Conservation (phyloP, 2,797 vertebrate genomes). For the Fundulus diaphanus region DNA sequence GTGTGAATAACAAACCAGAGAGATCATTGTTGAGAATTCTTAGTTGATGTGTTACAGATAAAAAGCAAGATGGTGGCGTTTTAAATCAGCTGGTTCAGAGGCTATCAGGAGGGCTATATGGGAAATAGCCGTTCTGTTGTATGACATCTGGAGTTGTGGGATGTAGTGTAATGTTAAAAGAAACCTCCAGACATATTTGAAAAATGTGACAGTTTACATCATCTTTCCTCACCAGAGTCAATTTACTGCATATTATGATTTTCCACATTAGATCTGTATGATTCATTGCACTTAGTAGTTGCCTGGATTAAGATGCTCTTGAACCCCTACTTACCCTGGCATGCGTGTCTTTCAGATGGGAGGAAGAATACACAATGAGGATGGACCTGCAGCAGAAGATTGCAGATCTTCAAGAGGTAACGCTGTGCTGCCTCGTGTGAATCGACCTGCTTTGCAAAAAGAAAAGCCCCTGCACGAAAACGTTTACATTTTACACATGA, state of each 20-base stretch:
- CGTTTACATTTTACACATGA: background rate
- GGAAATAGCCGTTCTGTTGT: background rate
- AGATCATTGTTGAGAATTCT: background rate
- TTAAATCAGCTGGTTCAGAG: background rate
- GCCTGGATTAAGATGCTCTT: background rate
- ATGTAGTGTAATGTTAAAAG: background rate
- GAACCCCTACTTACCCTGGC: slow-evolving; percentile 5
- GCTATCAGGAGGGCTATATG: background rate
- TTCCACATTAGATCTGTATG: no score
- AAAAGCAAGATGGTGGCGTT: background rate
- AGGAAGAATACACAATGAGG: slow-evolving; percentile 94
- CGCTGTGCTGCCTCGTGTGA: background rate
- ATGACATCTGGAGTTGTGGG: background rate
- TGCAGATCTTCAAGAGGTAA: slow-evolving; percentile 92
- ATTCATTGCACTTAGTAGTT: background rate
- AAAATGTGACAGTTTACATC: background rate
- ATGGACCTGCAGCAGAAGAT: slow-evolving; percentile 93
- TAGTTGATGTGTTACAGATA: no score
- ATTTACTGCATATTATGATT: background rate
- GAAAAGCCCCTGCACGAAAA: background rate
- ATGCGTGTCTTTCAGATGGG: slow-evolving; percentile 85
- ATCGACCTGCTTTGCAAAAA: background rate
- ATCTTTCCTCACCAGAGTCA: background rate
- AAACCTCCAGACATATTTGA: background rate
- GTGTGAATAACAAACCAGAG: background rate